Base-by-base conservation (phyloP, 2,888 invertebrate species). In the Agrilus mali region DNA sequence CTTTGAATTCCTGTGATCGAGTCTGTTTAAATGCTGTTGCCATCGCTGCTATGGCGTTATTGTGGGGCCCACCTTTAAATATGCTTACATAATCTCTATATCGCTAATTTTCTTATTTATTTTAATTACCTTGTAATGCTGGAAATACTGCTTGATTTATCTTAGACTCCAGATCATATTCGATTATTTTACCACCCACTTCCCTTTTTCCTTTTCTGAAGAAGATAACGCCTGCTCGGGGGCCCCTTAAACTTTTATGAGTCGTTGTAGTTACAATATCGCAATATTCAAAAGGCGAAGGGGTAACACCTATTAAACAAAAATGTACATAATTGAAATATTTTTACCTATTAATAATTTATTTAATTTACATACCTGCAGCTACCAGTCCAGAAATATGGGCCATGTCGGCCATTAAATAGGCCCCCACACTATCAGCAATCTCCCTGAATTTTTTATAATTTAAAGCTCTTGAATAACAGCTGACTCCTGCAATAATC, bases 181-280 rank as follows among this genome's bases (percentile, higher is more conserved):
- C 70, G 27, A 83, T 61, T 58, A 87, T 82, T 12, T 86, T 83
- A 0, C 95, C 95, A 50, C 79, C 82, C 0, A 82, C 74, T 4
- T 77, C 78, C 46, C 83, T 77, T 0, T 90, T 78, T 13, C 95
- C 95, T 68, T 89, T 94, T 47, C 92, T 80, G 74, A 75, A 95
- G 73, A 95, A 95, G 48, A 96, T 92, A 12, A 95, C 74, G 1
- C 88, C 93, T 15, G 93, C 90, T 36, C 88, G 78, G 12, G 80
- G 96, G 0, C 88, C 87, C 60, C 87, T 75, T 20, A 97, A 72
- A 5, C 94, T 94, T 63, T 96, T 96, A 68, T 96, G 95, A 0
- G 95, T 95, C 0, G 96, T 95, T 0, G 94, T 92, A 2, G 86
- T 84, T 3, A 97, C 96, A 50, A 97, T 76, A 65, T 97, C 93